Conservation (phyloP, 2,888 invertebrate species). For the Ceramica pisi region DNA sequence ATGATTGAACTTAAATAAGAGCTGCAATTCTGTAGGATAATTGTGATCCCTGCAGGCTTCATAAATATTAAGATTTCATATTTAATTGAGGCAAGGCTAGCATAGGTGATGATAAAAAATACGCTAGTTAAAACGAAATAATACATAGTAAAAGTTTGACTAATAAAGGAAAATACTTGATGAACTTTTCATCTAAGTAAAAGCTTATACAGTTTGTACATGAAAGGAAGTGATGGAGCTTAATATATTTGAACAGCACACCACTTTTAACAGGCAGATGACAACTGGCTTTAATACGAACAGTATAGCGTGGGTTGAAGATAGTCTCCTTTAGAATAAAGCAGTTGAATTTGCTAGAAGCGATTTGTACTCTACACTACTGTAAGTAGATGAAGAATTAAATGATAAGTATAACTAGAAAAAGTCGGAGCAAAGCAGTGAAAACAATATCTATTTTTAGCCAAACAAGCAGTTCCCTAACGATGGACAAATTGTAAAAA, state of each 20-base stretch:
- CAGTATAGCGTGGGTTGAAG: neutral
- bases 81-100: no score
- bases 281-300: slow-evolving; percentile 19
- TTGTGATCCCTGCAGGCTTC: no score
- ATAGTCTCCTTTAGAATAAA: slow-evolving; percentile 7
- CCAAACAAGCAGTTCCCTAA: neutral
- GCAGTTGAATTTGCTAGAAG: slow-evolving; percentile 3
- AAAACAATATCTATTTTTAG: neutral
- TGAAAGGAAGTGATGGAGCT: slow-evolving; percentile 38
- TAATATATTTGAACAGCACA: slow-evolving; percentile 56
- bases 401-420: neutral
- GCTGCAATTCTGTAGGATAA: no score
- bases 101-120: no score
- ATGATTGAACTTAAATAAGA: no score
- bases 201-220: slow-evolving; percentile 6
- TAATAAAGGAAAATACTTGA: no score
- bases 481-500: no score
- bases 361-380: neutral
- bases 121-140: no score
- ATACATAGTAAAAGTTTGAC: no score
- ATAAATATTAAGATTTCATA: neutral
- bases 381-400: neutral
- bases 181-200: neutral
- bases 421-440: neutral
- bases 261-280: slow-evolving; percentile 30